Conservation (phyloP, 2,888 invertebrate species). For the Chydorus sphaericus region DNA sequence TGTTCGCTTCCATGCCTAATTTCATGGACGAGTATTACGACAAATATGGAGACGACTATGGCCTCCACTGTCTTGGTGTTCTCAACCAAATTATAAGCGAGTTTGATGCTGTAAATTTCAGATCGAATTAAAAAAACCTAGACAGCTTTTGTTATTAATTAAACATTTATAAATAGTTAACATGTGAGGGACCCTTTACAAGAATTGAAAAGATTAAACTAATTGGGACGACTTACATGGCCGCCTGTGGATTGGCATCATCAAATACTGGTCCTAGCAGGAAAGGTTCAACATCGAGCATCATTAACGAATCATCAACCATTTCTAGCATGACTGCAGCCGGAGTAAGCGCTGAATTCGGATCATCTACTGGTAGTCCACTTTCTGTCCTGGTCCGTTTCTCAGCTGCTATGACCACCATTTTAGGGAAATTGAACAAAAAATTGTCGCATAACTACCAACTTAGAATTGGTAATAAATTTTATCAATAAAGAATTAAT, state of each 20-base stretch:
- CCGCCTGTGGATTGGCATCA: constrained; percentile 81
- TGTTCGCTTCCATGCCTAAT: constrained; percentile 88
- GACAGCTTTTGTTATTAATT: too few species aligned
- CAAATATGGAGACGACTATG: constrained; percentile 36
- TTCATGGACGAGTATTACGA: constrained; percentile 48
- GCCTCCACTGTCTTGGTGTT: constrained; percentile 47
- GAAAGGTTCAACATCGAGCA: constrained; percentile 41
- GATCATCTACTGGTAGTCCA: too few species aligned
- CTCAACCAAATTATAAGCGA: constrained; percentile 84
- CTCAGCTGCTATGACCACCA: constrained; percentile 53
- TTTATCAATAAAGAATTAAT: too few species aligned
- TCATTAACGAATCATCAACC: too few species aligned
- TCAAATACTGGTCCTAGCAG: too few species aligned
- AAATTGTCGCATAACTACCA: constrained; percentile 44
- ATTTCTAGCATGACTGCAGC: too few species aligned
- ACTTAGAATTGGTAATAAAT: constrained; percentile 58
- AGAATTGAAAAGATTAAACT: constrained; percentile 91
- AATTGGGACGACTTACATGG: constrained; percentile 94
- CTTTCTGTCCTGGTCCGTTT: constrained; percentile 43
- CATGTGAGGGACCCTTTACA: constrained; percentile 43
- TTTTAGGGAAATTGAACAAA: constrained; percentile 42
- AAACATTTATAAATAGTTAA: too few species aligned
- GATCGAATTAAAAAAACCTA: background rate
- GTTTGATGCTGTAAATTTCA: constrained; percentile 60
- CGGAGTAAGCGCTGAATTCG: too few species aligned